Percentiles rank a stretch among this genome's conserved stretches.
Evolutionary conservation across 2,113 vertebrate genomes (phyloP).

Genomic region (Dromaius novaehollandiae): DNA sequence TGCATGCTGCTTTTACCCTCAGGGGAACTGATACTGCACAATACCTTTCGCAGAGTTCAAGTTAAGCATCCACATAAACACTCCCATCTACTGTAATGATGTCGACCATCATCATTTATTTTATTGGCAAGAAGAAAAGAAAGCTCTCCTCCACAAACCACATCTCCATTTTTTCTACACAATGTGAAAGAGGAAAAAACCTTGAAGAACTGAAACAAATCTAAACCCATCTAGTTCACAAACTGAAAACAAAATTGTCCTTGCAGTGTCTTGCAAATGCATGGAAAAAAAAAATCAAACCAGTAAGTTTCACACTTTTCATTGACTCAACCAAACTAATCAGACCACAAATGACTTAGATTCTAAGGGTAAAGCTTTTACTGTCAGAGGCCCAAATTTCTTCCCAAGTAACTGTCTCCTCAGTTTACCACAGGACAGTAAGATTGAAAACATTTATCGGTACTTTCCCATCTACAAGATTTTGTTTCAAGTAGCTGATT

Average conservation of each 20-base stretch:
- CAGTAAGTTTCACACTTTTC: neutral
- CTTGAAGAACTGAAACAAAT: neutral
- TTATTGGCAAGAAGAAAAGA: neutral
- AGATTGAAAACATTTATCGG: neutral
- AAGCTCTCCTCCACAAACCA: neutral
- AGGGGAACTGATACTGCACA: neutral
- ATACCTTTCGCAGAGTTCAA: neutral
- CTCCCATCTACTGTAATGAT: neutral
- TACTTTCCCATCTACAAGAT: neutral
- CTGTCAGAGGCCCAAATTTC: rapidly evolving
- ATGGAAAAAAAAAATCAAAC: neutral
- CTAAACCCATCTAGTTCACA: neutral
- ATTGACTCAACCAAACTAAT: neutral
- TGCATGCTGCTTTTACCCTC: neutral
- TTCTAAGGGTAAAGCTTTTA: neutral
- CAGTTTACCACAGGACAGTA: neutral
- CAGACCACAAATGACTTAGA: neutral
- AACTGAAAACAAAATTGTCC: neutral
- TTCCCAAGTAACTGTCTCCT: neutral
- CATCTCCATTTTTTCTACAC: neutral
- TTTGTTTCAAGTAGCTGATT: neutral
- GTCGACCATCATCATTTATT: neutral
- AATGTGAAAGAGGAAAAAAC: neutral
- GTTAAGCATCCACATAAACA: neutral
- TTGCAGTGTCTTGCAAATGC: neutral